Conservation (phyloP, 2,888 invertebrate species). For the Leptinotarsa rubiginosa region DNA sequence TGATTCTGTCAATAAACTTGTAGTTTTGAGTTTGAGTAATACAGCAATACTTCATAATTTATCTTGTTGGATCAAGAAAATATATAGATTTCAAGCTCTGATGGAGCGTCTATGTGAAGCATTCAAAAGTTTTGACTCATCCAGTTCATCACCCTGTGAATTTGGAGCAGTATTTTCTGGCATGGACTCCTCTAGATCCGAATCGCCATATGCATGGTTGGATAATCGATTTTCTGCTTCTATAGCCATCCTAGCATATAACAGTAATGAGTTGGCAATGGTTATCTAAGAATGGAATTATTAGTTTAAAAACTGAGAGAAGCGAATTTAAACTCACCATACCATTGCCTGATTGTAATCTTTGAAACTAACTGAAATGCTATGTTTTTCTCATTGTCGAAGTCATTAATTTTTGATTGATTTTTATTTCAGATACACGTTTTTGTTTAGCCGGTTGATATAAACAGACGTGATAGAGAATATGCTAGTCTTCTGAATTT, state of each 20-base stretch:
- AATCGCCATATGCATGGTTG: background rate
- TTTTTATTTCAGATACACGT: background rate
- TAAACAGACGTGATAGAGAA: too few species aligned
- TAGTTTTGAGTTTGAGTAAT: background rate
- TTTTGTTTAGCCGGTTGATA: too few species aligned
- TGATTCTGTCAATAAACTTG: background rate
- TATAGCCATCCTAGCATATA: slow-evolving; percentile 1
- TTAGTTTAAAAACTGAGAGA: background rate
- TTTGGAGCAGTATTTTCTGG: background rate
- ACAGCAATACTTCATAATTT: background rate
- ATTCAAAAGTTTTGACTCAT: background rate
- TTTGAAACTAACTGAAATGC: background rate
- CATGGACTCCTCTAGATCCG: background rate
- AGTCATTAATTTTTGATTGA: background rate
- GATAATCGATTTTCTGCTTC: background rate
- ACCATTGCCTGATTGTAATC: slow-evolving; percentile 1
- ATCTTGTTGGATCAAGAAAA: background rate
- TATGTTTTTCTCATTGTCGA: background rate
- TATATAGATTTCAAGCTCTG: too few species aligned
- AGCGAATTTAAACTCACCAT: background rate
- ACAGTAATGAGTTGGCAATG: slow-evolving; percentile 11
- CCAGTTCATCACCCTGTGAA: background rate
- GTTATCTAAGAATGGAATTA: background rate
- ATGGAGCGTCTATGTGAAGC: background rate
- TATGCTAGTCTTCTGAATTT: too few species aligned